Evolutionary conservation across 2,888 invertebrate species (phyloP).

Genomic region (Loripinus fragilis): DNA sequence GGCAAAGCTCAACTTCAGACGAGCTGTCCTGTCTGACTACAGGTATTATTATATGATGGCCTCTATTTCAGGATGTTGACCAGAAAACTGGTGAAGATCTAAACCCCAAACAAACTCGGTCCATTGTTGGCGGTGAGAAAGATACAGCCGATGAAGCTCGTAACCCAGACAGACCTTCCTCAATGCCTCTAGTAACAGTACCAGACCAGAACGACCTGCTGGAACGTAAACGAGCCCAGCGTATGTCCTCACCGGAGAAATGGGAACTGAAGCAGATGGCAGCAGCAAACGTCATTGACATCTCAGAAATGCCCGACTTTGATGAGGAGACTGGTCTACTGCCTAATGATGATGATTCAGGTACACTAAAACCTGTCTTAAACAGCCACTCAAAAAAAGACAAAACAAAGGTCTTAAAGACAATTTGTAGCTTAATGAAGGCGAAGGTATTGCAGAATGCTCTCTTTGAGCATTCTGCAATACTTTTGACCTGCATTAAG

Average conservation of each 20-base stretch:
- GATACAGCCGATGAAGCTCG: constrained; percentile 85
- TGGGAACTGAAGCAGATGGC: constrained; percentile 99
- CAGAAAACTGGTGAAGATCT: constrained; percentile 97
- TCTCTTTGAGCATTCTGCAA: no score
- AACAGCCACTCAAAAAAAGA: no score
- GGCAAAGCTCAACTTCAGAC: no score
- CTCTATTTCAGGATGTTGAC: constrained; percentile 96
- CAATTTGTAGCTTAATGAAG: no score
- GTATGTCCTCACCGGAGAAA: constrained; percentile 96
- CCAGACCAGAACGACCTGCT: constrained; percentile 84
- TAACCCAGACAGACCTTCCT: constrained; percentile 95
- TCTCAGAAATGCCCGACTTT: constrained; percentile 97
- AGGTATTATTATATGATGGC: no score
- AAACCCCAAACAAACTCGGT: constrained; percentile 87
- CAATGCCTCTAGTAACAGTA: constrained; percentile 84
- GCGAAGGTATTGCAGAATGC: no score
- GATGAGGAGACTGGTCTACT: constrained; percentile 97
- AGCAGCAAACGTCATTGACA: constrained; percentile 95
- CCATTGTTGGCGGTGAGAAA: constrained; percentile 76
- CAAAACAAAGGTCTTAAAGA: no score
- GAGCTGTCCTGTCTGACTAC: no score
- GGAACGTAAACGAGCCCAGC: constrained; percentile 72
- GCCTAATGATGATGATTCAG: constrained; percentile 87
- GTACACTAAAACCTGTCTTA: no score
- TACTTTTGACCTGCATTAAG: no score